These are phyloP conservation scores for Charaxes varanes DNA, from an alignment of 1,140 invertebrate species.

Conservation along the genomic window DNA sequence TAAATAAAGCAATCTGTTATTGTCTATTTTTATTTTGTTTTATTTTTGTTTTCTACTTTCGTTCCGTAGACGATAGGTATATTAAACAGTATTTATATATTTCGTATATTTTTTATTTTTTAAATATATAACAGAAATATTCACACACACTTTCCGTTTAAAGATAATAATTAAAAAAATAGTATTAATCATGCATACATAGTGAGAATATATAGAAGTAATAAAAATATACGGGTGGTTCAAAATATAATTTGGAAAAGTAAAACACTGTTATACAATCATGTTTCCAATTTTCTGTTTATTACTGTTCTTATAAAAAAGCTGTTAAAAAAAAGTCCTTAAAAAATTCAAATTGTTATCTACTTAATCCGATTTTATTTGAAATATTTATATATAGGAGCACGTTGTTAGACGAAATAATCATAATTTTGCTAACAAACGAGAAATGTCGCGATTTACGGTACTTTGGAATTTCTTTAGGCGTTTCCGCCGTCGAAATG, in stretches of 20 bases:
- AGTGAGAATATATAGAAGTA: constrained; percentile 59
- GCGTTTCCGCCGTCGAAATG: constrained; percentile 11
- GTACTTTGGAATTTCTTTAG: background rate
- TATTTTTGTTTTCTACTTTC: constrained; percentile 47
- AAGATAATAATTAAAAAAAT: constrained; percentile 42
- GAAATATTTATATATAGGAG: constrained; percentile 7
- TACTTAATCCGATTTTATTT: constrained; percentile 9
- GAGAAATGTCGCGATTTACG: constrained; percentile 9
- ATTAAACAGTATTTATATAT: constrained; percentile 23
- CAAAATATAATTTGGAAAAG: constrained; percentile 50
- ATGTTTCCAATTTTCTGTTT: constrained; percentile 10
- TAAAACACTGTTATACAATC: constrained; percentile 33
- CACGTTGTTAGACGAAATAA: constrained; percentile 7
- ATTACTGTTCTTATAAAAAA: constrained; percentile 12
- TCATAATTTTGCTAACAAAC: constrained; percentile 5
- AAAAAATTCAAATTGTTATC: constrained; percentile 4
- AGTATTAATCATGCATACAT: constrained; percentile 58
- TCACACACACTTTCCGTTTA: constrained; percentile 27
- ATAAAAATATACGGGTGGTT: constrained; percentile 65
- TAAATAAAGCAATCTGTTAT: constrained; percentile 74
- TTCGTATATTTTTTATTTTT: constrained; percentile 21
- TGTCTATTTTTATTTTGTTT: constrained; percentile 63
- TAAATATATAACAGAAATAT: constrained; percentile 12
- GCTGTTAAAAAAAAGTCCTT: constrained; percentile 8
- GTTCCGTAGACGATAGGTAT: constrained; percentile 29